A percentile compares a stretch with the other conserved stretches of the same genome.
Conservation (phyloP, 2,113 vertebrate genomes). For the Corythoichthys haematopterus region DNA sequence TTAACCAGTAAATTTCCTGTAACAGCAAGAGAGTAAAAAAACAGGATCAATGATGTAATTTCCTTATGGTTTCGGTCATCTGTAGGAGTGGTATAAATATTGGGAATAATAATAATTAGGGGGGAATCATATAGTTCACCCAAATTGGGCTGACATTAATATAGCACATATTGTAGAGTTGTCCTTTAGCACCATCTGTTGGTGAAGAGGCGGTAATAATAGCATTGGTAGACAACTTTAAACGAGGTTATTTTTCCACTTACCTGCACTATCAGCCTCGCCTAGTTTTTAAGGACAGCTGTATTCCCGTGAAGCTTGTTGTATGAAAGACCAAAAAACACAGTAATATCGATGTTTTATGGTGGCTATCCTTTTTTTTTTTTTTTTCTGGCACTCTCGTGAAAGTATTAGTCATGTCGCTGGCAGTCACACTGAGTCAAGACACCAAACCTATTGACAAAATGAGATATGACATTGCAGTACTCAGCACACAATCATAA, state of each 20-base stretch:
- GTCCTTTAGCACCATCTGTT: slow-evolving; percentile 72
- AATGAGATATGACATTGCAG: slow-evolving; percentile 62
- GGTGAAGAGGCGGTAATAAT: slow-evolving; percentile 46
- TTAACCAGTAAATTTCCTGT: slow-evolving; percentile 10
- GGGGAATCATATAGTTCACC: slow-evolving; percentile 14
- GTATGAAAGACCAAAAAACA: slow-evolving; percentile 32
- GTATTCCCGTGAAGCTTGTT: slow-evolving; percentile 32
- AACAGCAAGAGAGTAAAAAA: slow-evolving; percentile 14
- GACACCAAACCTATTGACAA: slow-evolving; percentile 55
- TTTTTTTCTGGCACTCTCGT: slow-evolving; percentile 26
- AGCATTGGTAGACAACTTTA: slow-evolving; percentile 17
- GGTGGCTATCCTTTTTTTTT: slow-evolving; percentile 38
- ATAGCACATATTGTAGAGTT: slow-evolving; percentile 21
- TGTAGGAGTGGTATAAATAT: slow-evolving; percentile 35
- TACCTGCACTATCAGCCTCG: slow-evolving; percentile 18
- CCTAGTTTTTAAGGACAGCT: slow-evolving; percentile 29
- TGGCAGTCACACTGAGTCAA: slow-evolving; percentile 61
- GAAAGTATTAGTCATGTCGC: slow-evolving; percentile 61
- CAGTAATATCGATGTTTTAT: slow-evolving; percentile 39
- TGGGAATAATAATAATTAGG: slow-evolving; percentile 10
- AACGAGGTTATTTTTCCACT: slow-evolving; percentile 22
- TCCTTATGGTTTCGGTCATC: slow-evolving; percentile 5
- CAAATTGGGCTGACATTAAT: slow-evolving; percentile 17
- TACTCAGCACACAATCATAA: slow-evolving; percentile 53
- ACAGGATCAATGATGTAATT: slow-evolving; percentile 16